These are phyloP conservation scores for Venturia canescens DNA, from an alignment of 1,140 invertebrate species.

Conservation along the genomic window DNA sequence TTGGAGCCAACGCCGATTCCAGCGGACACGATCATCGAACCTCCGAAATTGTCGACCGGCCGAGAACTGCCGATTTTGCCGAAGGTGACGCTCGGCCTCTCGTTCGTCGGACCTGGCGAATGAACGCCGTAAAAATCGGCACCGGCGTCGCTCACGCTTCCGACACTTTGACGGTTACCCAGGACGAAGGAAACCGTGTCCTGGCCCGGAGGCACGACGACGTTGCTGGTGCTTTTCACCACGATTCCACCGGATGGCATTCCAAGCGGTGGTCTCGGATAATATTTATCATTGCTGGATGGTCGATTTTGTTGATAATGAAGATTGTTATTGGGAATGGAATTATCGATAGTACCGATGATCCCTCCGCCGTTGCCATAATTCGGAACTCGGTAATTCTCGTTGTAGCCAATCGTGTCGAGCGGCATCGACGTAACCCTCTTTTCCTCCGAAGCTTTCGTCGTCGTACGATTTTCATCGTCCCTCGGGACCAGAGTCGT, in stretches of 20 bases:
- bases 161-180: conserved; percentile 80
- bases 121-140: conserved; percentile 57
- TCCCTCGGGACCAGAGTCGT: background rate
- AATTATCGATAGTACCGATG: conserved; percentile 14
- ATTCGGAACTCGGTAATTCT: background rate
- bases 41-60: conserved; percentile 20
- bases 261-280: conserved; percentile 9
- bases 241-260: conserved; percentile 50
- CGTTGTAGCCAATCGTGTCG: conserved; percentile 49
- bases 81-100: conserved; percentile 1
- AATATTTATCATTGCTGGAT: conserved; percentile 1
- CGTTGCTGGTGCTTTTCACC: conserved; percentile 79
- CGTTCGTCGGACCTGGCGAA: conserved; percentile 64
- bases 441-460: conserved; percentile 20
- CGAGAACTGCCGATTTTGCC: conserved; percentile 27
- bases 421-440: conserved; percentile 65
- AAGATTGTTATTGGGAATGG: conserved; percentile 25
- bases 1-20: conserved; percentile 37
- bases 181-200: conserved; percentile 81
- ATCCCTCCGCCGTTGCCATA: background rate
- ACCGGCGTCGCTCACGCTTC: conserved; percentile 63
- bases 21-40: conserved; percentile 38
- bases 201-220: conserved; percentile 81
- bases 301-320: conserved; percentile 3
- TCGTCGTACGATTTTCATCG: background rate